Base-by-base conservation (phyloP, 1,140 invertebrate species). In the Panonychus citri region DNA sequence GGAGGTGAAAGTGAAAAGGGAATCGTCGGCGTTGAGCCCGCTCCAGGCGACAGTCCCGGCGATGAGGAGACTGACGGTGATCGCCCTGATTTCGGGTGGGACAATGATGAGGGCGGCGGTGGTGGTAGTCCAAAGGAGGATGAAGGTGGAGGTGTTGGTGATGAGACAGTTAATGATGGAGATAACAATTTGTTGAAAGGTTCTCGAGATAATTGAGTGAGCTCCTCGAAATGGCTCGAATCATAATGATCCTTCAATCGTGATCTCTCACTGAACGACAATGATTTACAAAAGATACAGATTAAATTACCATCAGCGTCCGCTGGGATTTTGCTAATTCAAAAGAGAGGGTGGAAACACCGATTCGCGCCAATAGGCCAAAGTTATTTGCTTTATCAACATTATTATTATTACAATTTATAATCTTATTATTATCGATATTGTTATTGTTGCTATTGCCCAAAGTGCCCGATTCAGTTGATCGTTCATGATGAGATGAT, bases 181-280 rank as follows among this genome's bases (percentile, higher is more conserved):
- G 30, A 26, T 67, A 85, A 85, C 62, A 83, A 78, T 74, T 82
- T 81, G n/a, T 77, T 77, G 69, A 83, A 85, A 42, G 81, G 81
- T 56, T 78, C 75, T 34, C 82, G 77, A 10, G 57, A 54, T 55
- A 59, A 62, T 12, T 55, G 48, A 3, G 55, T 26, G 2, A 62
- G 51, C 53, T 67, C 64, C 42, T 65, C 63, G 15, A 65, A 66
- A 65, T 87, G 83, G 39, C 73, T 64, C 42, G 71, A 73, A 63
- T 78, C 76, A 68, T 74, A 77, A 71, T 83, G 81, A 59, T 78
- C 73, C 64, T 79, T 79, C 52, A 82, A 68, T 19, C 73, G 71
- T 3, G 21, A n/a, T n/a, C 70, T 62, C 21, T 75, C 69, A 61
- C 78, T 77, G 43, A 71, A 70, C 64, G 80, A 77, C 52, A 70